Conservation (phyloP, 2,113 vertebrate genomes). For the Carassius gibelio region DNA sequence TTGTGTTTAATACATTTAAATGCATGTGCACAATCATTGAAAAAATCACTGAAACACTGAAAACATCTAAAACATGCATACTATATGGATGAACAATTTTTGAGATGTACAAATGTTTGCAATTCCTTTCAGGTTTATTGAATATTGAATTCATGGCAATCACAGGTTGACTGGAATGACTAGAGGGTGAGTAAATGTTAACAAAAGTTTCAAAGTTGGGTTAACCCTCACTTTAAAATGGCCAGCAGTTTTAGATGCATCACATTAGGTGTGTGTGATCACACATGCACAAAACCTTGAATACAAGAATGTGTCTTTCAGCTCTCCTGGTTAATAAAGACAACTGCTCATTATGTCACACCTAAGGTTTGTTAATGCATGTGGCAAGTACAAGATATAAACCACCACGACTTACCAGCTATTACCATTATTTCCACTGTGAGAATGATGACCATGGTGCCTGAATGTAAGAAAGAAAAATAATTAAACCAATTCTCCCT, state of each 20-base stretch:
- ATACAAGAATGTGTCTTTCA: not conserved
- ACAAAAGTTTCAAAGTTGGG: not conserved
- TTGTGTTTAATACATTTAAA: too few species aligned
- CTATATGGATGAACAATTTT: too few species aligned
- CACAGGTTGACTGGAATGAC: too few species aligned
- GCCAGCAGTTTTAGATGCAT: not conserved
- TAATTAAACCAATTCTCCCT: constrained; percentile 6
- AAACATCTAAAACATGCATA: too few species aligned
- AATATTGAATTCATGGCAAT: too few species aligned
- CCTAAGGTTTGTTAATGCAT: constrained; percentile 42
- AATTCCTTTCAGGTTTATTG: too few species aligned
- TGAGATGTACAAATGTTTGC: too few species aligned
- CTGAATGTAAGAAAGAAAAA: constrained; percentile 16
- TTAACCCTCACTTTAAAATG: not conserved
- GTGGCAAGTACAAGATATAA: constrained; percentile 46
- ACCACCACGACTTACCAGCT: constrained; percentile 27
- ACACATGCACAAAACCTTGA: not conserved
- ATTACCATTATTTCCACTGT: not conserved
- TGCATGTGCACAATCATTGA: too few species aligned
- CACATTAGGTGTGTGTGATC: not conserved
- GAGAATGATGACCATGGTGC: constrained; percentile 21
- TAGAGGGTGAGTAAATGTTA: not conserved
- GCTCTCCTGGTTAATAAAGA: constrained; percentile 19
- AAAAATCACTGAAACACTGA: too few species aligned
- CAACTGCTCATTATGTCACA: constrained; percentile 39